Evolutionary conservation across 2,888 invertebrate species (phyloP), one percentile per base, ranked within the genome.

Genomic region (Platycheirus albimanus): DNA sequence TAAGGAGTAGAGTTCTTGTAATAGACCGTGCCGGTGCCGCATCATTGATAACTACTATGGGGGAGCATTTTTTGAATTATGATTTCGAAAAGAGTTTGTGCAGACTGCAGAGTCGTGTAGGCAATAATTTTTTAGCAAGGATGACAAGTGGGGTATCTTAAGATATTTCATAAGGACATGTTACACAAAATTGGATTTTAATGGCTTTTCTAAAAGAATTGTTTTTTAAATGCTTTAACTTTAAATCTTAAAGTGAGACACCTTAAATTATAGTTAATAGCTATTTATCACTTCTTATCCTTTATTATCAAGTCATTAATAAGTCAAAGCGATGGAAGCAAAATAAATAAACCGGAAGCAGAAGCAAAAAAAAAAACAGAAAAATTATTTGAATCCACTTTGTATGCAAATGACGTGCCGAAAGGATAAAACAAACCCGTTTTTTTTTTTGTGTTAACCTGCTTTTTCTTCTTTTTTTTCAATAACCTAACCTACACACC

Each of bases 361-460:
- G 24, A 19, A 52, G 36, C 3, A 49, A 38, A 36, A 19, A 11
- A 56, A 28, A 56, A 52, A 70, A 79, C 58, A 79, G 51, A 70
- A 75, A 79, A 84, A 84, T 79, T 79, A 84, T 79, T 74, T 66
- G 79, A 71, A 84, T 84, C 84, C 79, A 84, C 84, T 84, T 84
- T 84, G 84, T 79, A 84, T 84, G 79, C 84, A 84, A 84, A 84
- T 84, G 84, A 79, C 79, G 84, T 84, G 66, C 83, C 72, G 58
- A 83, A 83, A 83, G 83, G 83, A 83, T 83, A 78, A 77, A 72
- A 78, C 78, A 69, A 78, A 78, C 71, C 63, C 61, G 77, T 67
- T 63, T 47, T 36, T 75, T 61, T 47, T 19, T 75, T 41, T 30
- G 38, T 78, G 24, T 54, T 47, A 74, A 41, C 30, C 51, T 13